Base-by-base conservation (phyloP, 2,888 invertebrate genomes). In the Mesorhabditis spiculigera region DNA sequence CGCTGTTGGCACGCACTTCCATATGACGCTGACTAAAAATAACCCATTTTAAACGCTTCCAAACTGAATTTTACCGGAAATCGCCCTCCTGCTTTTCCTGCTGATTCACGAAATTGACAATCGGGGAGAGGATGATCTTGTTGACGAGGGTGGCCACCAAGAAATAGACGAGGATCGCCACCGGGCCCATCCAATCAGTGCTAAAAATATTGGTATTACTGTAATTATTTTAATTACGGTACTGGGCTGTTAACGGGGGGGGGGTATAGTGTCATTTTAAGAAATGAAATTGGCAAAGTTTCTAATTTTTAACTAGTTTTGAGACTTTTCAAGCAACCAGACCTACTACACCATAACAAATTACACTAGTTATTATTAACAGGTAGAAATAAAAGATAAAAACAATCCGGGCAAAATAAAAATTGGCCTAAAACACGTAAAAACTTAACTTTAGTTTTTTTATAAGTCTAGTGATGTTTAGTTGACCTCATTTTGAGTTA, bases 61-160 rank as follows among this genome's bases (percentile, higher is more conserved):
- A 68, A 16, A 45, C 45, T 68, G 28, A 10, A 64, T 10, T 75
- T 63, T 77, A 89, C 88, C 89, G 87, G 80, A 90, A 90, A 80
- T 90, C 87, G 65, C 90, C 90, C 83, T 90, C 90, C 75, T 85
- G 86, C 76, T 86, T 86, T 81, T 90, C 89, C 80, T 89, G 89
- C 68, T 86, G 84, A 66, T 88, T 88, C 28, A 90, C 88, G 68
- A 86, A 86, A 43, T 82, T 80, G n/a, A 89, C 88, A 16, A 90
- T 88, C 1, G 89, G 89, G 4, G 88, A 87, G 87, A 90, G 89
- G 4, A 90, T 82, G 5, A 89, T 64, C 45, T 88, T 89, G 85
- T 90, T 90, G 66, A 89, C 82, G 5, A 88, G 69, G 0, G 89
- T 89, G 45, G 89, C 88, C 6, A 89, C 70, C 5, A 89, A 50